Evolutionary conservation across 2,797 vertebrate genomes (phyloP), one percentile per base, ranked within the genome.

Genomic region (Phrynocephalus forsythii): DNA sequence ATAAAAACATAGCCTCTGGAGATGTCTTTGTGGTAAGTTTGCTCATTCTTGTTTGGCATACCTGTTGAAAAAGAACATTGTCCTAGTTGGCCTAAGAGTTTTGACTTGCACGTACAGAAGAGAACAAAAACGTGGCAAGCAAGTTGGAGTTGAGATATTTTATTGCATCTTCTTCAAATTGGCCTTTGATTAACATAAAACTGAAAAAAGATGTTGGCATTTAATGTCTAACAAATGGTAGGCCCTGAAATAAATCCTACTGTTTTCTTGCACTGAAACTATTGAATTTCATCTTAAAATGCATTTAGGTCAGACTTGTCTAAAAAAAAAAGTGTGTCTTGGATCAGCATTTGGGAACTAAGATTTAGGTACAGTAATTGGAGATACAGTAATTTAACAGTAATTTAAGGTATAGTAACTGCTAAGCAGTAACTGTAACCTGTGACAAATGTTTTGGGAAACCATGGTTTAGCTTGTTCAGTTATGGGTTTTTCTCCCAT

Each of bases 11-110:
- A 66, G 50, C 84, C 79, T 98, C 96, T 26, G 97, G 98, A 33
- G 97, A 98, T 1, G 96, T 99, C 87, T 97, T 98, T 88, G 98
- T 99, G 97, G 99, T 99, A 94, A 98, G 98, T 95, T 88, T 84
- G 82, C 91, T 89, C 81, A 60, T 67, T 0, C 50, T 82, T 89
- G 52, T 67, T 86, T 78, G 73, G 80, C 22, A 85, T 30, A 93
- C 50, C 44, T 83, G 15, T 87, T 82, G 1, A 67, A 20, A 44
- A 0, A 63, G 73, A 92, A 73, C 68, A 2, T 52, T 71, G 33
- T 83, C 73, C 73, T 90, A 69, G 87, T 75, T 28, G 78, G 72
- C 28, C 20, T 72, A 87, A 82, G 82, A 75, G 85, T 85, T 60
- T 81, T 90, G 76, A n/a, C 85, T 94, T 91, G 76, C 91, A 38